Base-by-base conservation (phyloP, 1,140 invertebrate genomes). In the Diprion similis region DNA sequence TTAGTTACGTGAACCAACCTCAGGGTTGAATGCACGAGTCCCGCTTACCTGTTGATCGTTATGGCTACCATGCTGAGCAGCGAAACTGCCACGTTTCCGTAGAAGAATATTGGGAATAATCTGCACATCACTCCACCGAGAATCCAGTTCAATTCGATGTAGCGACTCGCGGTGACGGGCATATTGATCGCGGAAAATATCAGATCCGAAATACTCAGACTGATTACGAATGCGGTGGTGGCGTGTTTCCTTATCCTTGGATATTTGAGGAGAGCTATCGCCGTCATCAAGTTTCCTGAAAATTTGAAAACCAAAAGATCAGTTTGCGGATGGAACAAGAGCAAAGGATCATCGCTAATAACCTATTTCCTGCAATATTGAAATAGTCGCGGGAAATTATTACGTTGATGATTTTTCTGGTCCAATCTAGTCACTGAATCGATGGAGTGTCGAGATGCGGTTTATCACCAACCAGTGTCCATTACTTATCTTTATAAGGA, bases 41-140 rank as follows among this genome's bases (percentile, higher is more conserved):
- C 2, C 24, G 24, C 84, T 83, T 87, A 96, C 94, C 95, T 93
- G 87, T 97, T 97, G 69, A 97, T 89, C 17, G 96, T 96, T 78
- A 97, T 97, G 73, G 94, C 94, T 46, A 96, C 95, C 93, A 97
- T 97, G 80, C 94, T 96, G 66, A 97, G 89, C 37, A 97, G 86
- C 0, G 95, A 96, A 13, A 95, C 93, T 1, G 94, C 95, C 13
- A 97, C 95, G 82, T 97, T 97, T 71, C 95, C 95, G 84, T 97
- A 97, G 86, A 96, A 96, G 78, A 97, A 92, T 75, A 97, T 93
- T 0, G 95, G 95, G 86, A 97, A 97, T 81, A 96, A 90, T 83
- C 92, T 91, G 84, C 95, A 97, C 13, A 96, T 89, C 1, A 90
- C 89, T 1, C 92, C 91, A 1, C 95, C 95, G n/a, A 96, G 89